A percentile compares a stretch with the other conserved stretches of the same genome.
Conservation (phyloP, 2,797 vertebrate species). For the Echeneis naucrates region DNA sequence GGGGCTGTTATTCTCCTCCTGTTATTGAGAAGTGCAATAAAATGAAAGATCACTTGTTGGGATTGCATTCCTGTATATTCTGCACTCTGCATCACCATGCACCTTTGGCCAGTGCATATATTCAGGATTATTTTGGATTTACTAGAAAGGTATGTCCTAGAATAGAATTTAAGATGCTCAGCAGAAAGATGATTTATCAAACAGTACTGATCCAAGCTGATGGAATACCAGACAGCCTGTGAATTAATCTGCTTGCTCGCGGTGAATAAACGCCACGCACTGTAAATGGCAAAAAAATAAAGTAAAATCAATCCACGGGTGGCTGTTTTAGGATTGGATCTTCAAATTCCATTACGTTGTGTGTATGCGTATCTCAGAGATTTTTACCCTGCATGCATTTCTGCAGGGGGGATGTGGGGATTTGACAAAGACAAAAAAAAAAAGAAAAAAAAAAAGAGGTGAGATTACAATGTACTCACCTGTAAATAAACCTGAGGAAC, state of each 20-base stretch:
- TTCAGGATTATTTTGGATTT: neutral
- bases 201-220: neutral
- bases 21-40: neutral
- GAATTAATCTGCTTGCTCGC: conserved; percentile 24
- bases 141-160: neutral
- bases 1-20: conserved; percentile 3
- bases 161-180: neutral
- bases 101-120: neutral
- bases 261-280: conserved; percentile 12
- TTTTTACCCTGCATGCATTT: neutral
- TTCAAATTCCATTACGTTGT: neutral
- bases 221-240: conserved; percentile 5
- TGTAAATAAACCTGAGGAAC: conserved; percentile 16
- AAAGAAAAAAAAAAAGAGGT: neutral
- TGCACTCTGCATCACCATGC: neutral
- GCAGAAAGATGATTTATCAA: conserved; percentile 8
- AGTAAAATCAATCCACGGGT: conserved; percentile 12
- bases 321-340: neutral
- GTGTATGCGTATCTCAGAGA: neutral
- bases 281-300: conserved; percentile 11
- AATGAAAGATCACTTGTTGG: neutral
- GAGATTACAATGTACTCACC: conserved; percentile 24
- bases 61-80: neutral
- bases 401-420: too few relatives aligned
- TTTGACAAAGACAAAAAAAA: neutral